Base-by-base conservation (phyloP, 2,797 vertebrate species). In the Pipistrellus pipistrellus region DNA sequence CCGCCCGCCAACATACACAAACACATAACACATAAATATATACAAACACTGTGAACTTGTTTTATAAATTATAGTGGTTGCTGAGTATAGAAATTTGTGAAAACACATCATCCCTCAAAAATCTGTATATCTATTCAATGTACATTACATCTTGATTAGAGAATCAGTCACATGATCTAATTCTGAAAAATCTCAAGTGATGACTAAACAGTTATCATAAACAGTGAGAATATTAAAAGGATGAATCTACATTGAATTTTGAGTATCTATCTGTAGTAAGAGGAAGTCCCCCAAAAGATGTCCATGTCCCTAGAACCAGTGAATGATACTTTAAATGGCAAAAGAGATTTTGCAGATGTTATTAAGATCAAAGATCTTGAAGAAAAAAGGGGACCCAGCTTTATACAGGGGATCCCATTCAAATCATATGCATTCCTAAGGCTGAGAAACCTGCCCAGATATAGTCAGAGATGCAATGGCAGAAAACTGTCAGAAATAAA, bases 151-250 rank as follows among this genome's bases (percentile, higher is more conserved):
- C 1, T 44, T 86, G 32, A 85, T 64, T 75, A 62, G 35, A 88
- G 76, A 51, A 66, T 72, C 62, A 89, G 72, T 66, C 20, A 59
- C 27, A 57, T 57, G 21, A 53, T 68, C 6, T 68, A 82, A 17
- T 78, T 88, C 32, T 6, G 25, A 77, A 92, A 93, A 85, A 23
- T 25, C 48, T 88, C 64, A 91, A n/a, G 30, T 13, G 10, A 88
- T 91, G 78, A 62, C 15, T 68, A 55, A 90, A 78, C 2, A 48
- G 14, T 1, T 84, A 62, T 1, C 11, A 80, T 27, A 73, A 3
- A 44, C 2, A 32, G 21, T 64, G 27, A 75, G 32, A 88, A 76
- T 30, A 6, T 72, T 62, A 78, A 73, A 86, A 44, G 27, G 81
- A 72, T 8, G 13, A 88, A 48, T 88, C 57, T 30, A 66, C 32